Percentiles rank a stretch among this genome's conserved stretches.
phyloP scores from a whole-genome alignment of 1,140 invertebrate genomes.

The Zophobas atratus region DNA sequence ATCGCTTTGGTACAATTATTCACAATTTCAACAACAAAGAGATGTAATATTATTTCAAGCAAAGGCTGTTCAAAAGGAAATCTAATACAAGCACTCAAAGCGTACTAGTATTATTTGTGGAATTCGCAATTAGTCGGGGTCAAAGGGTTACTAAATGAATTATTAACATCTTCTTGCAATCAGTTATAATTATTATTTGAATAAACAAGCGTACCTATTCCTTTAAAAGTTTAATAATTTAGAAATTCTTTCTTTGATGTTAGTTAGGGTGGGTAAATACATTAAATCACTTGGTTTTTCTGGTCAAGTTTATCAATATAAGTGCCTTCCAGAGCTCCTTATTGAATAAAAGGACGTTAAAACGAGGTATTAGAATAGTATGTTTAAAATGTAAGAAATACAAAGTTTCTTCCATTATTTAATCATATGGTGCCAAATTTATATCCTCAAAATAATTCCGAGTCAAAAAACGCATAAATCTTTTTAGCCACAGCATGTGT shows the following conservation, averaged over 20 bases:
- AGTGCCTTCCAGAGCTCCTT: no score
- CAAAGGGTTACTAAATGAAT: constrained; percentile 48
- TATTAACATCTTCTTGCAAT: constrained; percentile 43
- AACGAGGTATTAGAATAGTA: no score
- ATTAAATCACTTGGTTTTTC: no score
- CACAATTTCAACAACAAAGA: constrained; percentile 35
- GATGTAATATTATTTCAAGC: constrained; percentile 39
- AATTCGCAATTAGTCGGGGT: constrained; percentile 45
- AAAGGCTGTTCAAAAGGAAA: constrained; percentile 33
- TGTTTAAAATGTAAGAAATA: no score
- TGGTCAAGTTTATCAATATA: no score
- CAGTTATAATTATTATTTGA: constrained; percentile 42
- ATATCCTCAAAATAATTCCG: no score
- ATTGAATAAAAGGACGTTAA: no score
- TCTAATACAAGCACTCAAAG: constrained; percentile 43
- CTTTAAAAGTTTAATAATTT: constrained; percentile 18
- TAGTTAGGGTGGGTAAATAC: no score
- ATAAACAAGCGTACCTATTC: constrained; percentile 42
- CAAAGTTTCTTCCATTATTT: no score
- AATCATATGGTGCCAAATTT: no score
- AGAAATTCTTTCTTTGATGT: neutral
- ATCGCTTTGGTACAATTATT: constrained; percentile 11
- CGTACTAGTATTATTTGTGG: constrained; percentile 40
- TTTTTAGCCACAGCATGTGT: neutral
- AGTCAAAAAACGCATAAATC: neutral